These are phyloP conservation scores for Drosophila atripex DNA, from an alignment of 2,888 invertebrate species.

Conservation along the genomic window DNA sequence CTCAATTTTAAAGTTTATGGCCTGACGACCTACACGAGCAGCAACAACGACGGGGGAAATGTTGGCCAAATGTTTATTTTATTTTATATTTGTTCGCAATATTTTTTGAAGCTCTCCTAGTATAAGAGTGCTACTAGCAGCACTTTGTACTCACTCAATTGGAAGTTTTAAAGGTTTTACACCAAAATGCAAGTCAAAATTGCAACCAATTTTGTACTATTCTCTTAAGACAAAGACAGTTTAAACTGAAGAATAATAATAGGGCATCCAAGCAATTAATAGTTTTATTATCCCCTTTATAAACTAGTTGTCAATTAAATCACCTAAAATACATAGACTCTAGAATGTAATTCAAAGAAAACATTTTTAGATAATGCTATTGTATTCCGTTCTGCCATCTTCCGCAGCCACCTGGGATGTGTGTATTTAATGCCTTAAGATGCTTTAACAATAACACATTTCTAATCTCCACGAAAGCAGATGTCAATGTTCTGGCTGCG, in stretches of 20 bases:
- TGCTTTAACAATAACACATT: not conserved
- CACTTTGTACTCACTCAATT: constrained; percentile 31
- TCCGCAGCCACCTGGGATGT: not conserved
- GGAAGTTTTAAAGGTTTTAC: not conserved
- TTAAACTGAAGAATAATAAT: not conserved
- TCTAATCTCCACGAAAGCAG: not conserved
- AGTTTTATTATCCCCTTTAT: not conserved
- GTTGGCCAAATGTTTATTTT: constrained; percentile 69
- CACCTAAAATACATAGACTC: not conserved
- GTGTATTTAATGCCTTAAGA: not conserved
- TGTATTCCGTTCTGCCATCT: not conserved
- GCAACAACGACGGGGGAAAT: constrained; percentile 46
- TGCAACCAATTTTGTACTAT: not conserved
- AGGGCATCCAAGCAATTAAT: not conserved
- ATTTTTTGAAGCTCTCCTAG: constrained; percentile 15
- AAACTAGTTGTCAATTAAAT: too few relatives aligned
- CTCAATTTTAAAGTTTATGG: constrained; percentile 73
- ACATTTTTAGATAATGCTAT: too few relatives aligned
- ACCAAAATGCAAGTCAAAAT: not conserved
- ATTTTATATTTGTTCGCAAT: constrained; percentile 47
- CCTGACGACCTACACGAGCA: constrained; percentile 65
- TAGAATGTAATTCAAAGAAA: not conserved
- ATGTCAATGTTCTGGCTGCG: not conserved
- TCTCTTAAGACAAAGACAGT: not conserved
- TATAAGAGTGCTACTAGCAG: constrained; percentile 66